These are phyloP conservation scores for Choloepus didactylus DNA, from an alignment of 2,797 vertebrate species.

Conservation along the genomic window DNA sequence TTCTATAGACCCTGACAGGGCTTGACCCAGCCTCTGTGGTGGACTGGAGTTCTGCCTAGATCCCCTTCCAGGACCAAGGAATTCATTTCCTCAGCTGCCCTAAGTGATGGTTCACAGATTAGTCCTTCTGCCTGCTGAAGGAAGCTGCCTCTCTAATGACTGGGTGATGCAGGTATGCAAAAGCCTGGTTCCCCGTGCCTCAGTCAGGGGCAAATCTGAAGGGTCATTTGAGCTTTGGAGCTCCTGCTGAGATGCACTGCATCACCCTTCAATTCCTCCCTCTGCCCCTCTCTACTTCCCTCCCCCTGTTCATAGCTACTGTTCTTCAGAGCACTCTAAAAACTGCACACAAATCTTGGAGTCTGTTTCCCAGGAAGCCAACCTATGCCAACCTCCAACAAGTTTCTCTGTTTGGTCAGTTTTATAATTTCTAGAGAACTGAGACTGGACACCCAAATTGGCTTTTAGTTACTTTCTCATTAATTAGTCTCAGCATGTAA, in stretches of 20 bases:
- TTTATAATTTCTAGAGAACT: not conserved
- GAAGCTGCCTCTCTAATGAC: not conserved
- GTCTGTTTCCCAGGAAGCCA: not conserved
- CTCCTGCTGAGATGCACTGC: rapidly evolving
- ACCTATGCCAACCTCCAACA: not conserved
- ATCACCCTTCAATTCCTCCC: rapidly evolving
- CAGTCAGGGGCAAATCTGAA: not conserved
- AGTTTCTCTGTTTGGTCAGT: not conserved
- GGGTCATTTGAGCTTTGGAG: not conserved
- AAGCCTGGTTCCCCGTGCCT: not conserved
- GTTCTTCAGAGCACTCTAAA: not conserved
- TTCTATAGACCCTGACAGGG: not conserved
- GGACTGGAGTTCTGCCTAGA: not conserved
- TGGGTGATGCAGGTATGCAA: rapidly evolving
- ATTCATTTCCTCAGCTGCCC: not conserved
- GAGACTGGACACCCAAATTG: not conserved
- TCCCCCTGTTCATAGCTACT: not conserved
- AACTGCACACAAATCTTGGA: not conserved
- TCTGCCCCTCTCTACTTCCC: not conserved
- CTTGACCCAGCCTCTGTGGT: not conserved
- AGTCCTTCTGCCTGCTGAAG: no score
- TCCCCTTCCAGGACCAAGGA: not conserved
- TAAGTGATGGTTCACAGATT: not conserved
- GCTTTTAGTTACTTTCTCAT: not conserved
- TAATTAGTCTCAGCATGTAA: not conserved